phyloP scores from a whole-genome alignment of 35 echinoderm and acorn worm species.

The Heliocidaris erythrogramma region DNA sequence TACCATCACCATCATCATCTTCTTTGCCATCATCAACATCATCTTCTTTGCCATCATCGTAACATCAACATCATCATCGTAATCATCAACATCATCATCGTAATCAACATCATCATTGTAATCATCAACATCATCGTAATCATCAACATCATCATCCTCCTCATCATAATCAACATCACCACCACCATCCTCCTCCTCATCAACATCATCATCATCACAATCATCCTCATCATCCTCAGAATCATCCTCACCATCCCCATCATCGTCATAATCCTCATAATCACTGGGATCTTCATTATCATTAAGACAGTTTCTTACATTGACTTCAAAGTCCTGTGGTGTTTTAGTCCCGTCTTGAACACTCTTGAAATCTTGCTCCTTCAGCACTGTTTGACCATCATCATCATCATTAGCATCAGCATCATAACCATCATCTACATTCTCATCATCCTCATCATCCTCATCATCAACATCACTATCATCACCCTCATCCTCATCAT shows the following conservation, averaged over 20 bases:
- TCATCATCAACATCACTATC: background rate
- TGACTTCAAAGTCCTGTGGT: constrained; percentile 84
- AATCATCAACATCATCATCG: background rate
- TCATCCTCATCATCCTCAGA: background rate
- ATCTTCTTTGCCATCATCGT: background rate
- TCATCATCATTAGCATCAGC: too few relatives aligned
- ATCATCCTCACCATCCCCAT: background rate
- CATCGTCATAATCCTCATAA: background rate
- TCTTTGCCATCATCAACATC: background rate
- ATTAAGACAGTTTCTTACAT: constrained; percentile 71
- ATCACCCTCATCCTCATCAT: background rate
- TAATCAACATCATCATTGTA: background rate
- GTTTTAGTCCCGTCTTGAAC: constrained; percentile 61
- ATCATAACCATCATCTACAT: background rate
- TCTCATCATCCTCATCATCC: background rate
- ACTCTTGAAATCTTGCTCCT: constrained; percentile 71
- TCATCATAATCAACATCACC: background rate
- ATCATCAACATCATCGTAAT: background rate
- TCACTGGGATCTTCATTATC: background rate
- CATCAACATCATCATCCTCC: background rate
- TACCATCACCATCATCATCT: background rate
- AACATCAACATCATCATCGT: background rate
- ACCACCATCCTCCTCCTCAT: background rate
- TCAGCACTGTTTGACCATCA: too few relatives aligned
- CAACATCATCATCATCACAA: background rate